Percentiles rank a stretch among this genome's conserved stretches.
Conservation (phyloP, 2,113 vertebrate species). For the Vidua chalybeata region DNA sequence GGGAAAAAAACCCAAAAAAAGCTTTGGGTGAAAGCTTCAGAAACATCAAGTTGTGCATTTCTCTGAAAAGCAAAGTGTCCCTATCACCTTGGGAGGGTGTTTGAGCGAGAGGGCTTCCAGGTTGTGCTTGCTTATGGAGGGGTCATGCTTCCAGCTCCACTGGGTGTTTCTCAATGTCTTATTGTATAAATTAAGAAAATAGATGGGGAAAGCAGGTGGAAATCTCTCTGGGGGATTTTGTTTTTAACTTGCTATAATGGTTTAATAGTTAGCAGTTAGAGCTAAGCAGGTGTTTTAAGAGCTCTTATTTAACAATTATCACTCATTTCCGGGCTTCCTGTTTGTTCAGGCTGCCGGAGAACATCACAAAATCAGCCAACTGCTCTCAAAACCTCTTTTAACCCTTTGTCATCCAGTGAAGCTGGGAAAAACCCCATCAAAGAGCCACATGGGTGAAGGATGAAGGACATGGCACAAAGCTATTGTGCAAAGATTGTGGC, state of each 20-base stretch:
- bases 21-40: background rate
- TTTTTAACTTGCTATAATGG: constrained; percentile 55
- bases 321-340: constrained; percentile 72
- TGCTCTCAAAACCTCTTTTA: constrained; percentile 35
- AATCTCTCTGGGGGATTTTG: constrained; percentile 40
- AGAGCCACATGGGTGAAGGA: background rate
- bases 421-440: background rate
- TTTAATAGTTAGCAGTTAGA: constrained; percentile 67
- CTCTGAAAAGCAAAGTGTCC: background rate
- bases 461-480: background rate
- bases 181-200: constrained; percentile 30
- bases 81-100: fast-evolving
- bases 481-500: background rate
- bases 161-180: background rate
- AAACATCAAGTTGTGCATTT: fast-evolving
- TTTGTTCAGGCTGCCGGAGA: constrained; percentile 65
- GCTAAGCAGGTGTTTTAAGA: constrained; percentile 72
- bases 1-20: fast-evolving
- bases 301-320: constrained; percentile 75
- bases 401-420: background rate
- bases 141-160: background rate
- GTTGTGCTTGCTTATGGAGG: background rate
- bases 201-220: constrained; percentile 49
- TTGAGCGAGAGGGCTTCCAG: fast-evolving
- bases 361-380: constrained; percentile 17